These are phyloP conservation scores for Amphipyra tragopoginis DNA, from an alignment of 2,888 invertebrate genomes.

Conservation along the genomic window DNA sequence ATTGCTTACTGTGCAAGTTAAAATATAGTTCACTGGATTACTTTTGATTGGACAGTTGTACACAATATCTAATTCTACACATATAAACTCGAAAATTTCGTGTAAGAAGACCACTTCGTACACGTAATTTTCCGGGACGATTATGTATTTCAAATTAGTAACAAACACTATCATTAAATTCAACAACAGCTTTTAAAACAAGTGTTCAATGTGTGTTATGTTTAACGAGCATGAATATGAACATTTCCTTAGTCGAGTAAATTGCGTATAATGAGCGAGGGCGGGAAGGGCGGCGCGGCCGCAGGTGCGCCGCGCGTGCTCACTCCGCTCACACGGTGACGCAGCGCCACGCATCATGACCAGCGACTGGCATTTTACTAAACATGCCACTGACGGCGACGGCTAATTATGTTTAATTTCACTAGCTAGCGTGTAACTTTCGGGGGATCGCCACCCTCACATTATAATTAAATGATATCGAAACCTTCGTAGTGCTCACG, in stretches of 20 bases:
- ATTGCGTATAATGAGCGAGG: conserved; percentile 84
- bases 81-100: too few relatives aligned
- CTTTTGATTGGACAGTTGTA: too few relatives aligned
- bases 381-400: conserved; percentile 63
- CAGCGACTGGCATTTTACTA: conserved; percentile 47
- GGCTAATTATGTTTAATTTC: conserved; percentile 77
- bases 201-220: conserved; percentile 75
- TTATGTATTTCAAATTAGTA: conserved; percentile 1
- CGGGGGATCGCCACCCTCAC: conserved; percentile 61
- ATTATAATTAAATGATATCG: conserved; percentile 56
- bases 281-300: conserved; percentile 74
- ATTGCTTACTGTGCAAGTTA: too few relatives aligned
- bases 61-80: too few relatives aligned
- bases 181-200: conserved; percentile 68
- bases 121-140: neutral
- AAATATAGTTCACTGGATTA: too few relatives aligned
- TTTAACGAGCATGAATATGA: conserved; percentile 82
- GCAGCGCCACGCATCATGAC: conserved; percentile 30
- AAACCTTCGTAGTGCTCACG: conserved; percentile 58
- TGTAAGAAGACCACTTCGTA: too few relatives aligned
- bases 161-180: conserved; percentile 19
- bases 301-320: conserved; percentile 82
- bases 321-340: conserved; percentile 4
- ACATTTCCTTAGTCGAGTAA: conserved; percentile 80
- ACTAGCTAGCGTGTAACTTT: conserved; percentile 68